phyloP scores from a whole-genome alignment of 2,113 vertebrate species.

The Brachyhypopomus gauderio region DNA sequence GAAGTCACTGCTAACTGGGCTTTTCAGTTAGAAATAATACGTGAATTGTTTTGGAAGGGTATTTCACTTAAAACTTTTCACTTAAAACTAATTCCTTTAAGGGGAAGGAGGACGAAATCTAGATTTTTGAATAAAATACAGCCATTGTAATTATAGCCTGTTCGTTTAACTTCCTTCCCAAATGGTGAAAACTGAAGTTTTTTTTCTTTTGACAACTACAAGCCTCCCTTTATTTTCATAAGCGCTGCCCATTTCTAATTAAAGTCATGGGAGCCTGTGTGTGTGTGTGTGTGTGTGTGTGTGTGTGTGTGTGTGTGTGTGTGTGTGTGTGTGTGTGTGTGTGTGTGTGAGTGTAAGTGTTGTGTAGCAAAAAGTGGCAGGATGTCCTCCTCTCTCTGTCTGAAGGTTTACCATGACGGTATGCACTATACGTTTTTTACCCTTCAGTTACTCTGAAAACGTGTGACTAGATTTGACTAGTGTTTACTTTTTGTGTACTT shows the following conservation, averaged over 20 bases:
- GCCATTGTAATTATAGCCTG: background rate
- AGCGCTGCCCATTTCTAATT: background rate
- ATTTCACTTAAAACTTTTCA: no score
- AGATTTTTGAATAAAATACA: constrained; percentile 2
- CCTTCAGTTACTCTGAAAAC: background rate
- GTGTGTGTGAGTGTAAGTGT: background rate
- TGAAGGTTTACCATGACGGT: constrained; percentile 13
- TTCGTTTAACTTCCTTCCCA: background rate
- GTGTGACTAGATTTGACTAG: background rate
- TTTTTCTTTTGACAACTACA: background rate
- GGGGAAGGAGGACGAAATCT: background rate
- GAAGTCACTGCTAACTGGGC: no score
- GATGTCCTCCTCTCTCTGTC: background rate
- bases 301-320: background rate
- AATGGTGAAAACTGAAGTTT: background rate
- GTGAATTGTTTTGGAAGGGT: no score
- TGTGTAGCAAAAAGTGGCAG: background rate
- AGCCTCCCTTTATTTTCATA: background rate
- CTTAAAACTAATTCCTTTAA: no score
- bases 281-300: background rate
- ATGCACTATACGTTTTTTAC: background rate
- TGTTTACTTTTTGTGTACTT: no score
- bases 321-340: background rate
- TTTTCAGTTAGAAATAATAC: no score
- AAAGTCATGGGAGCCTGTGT: constrained; percentile 27